phyloP scores from a whole-genome alignment of 2,113 vertebrate species.

The Larimichthys polyactis region DNA sequence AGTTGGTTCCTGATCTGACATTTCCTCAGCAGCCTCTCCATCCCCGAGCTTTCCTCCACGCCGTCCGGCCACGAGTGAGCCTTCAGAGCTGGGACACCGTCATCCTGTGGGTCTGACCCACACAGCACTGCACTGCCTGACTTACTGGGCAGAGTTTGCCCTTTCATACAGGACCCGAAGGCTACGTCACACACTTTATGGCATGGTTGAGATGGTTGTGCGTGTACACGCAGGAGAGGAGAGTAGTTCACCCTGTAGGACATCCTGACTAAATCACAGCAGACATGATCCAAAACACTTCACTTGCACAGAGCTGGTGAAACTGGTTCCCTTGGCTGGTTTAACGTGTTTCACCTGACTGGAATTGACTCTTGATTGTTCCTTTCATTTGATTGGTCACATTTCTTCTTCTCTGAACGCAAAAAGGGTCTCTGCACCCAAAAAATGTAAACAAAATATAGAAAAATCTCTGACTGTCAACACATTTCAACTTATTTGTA shows the following conservation, averaged over 20 bases:
- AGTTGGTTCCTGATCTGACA: slow-evolving; percentile 74
- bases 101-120: slow-evolving; percentile 12
- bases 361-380: slow-evolving; percentile 28
- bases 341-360: slow-evolving; percentile 35
- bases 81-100: background rate
- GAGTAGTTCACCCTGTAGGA: slow-evolving; percentile 1
- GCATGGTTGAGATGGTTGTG: background rate
- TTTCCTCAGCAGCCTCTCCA: slow-evolving; percentile 79
- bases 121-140: slow-evolving; percentile 5
- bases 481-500: background rate
- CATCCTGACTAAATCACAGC: slow-evolving; percentile 23
- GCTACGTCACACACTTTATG: slow-evolving; percentile 71
- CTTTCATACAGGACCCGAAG: slow-evolving; percentile 49
- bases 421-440: background rate
- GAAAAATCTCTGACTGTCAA: too few species aligned
- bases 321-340: background rate
- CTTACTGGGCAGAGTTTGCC: slow-evolving; percentile 53
- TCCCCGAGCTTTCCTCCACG: slow-evolving; percentile 5
- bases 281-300: background rate
- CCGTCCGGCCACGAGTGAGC: slow-evolving; percentile 7
- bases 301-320: background rate
- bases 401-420: background rate
- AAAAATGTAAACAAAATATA: background rate
- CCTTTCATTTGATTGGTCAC: slow-evolving; percentile 14
- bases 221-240: slow-evolving; percentile 8